Conservation (phyloP, 2,888 invertebrate genomes). For the Axea sp. region DNA sequence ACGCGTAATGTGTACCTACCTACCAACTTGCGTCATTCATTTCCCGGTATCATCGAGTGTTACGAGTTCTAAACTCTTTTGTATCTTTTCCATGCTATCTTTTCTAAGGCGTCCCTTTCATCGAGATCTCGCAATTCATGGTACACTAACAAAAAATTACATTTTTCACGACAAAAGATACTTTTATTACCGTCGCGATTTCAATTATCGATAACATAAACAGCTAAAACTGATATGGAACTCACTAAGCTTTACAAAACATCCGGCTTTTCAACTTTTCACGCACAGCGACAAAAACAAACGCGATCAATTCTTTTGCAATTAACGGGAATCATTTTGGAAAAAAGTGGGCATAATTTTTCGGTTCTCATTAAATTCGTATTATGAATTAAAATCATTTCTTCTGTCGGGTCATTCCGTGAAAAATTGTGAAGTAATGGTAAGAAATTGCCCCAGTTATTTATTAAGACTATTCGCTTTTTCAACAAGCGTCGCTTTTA, state of each 20-base stretch:
- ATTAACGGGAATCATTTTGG: no score
- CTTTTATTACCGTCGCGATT: constrained; percentile 39
- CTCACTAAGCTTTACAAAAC: constrained; percentile 22
- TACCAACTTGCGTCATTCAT: constrained; percentile 51
- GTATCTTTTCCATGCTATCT: constrained; percentile 39
- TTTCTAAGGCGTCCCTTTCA: constrained; percentile 28
- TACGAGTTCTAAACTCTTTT: constrained; percentile 46
- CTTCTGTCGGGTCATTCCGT: constrained; percentile 19
- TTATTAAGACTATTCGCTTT: constrained; percentile 37
- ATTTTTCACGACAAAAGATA: constrained; percentile 17
- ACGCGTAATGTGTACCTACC: constrained; percentile 53
- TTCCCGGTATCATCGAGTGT: constrained; percentile 53
- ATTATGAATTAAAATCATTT: constrained; percentile 13
- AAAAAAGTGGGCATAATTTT: no score
- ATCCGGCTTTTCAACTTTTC: constrained; percentile 26
- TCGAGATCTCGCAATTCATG: constrained; percentile 33
- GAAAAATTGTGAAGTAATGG: constrained; percentile 40
- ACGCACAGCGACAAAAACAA: not conserved
- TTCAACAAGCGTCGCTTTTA: constrained; percentile 35
- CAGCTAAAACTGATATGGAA: constrained; percentile 8
- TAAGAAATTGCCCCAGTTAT: constrained; percentile 35
- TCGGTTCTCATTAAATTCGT: constrained; percentile 22
- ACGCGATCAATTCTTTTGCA: no score
- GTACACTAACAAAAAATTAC: constrained; percentile 17
- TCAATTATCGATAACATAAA: constrained; percentile 49